These are phyloP conservation scores for Xenus cinereus DNA, from an alignment of 2,113 vertebrate genomes.

Conservation along the genomic window DNA sequence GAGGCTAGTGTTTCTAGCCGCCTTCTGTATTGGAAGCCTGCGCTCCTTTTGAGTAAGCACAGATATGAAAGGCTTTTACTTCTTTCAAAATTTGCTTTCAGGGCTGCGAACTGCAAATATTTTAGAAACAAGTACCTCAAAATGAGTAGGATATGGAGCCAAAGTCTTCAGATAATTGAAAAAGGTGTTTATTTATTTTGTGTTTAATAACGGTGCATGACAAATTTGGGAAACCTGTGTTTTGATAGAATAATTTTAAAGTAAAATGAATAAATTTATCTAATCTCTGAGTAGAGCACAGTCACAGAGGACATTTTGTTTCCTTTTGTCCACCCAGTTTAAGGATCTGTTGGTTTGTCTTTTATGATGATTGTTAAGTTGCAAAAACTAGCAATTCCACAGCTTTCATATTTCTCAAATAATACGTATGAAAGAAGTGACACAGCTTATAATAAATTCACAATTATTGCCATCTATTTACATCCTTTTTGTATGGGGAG, in stretches of 20 bases:
- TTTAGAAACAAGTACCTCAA: background rate
- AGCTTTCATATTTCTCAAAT: background rate
- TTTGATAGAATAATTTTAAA: background rate
- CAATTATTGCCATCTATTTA: background rate
- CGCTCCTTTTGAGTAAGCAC: background rate
- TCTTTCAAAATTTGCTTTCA: background rate
- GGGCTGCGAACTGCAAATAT: background rate
- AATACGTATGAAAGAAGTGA: background rate
- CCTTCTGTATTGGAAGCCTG: background rate
- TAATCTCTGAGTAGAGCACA: background rate
- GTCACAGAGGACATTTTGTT: background rate
- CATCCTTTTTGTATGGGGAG: background rate
- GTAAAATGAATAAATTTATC: background rate
- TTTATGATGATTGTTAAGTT: background rate
- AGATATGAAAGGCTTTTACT: background rate
- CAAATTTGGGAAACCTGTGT: background rate
- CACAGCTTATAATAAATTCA: background rate
- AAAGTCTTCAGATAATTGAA: background rate
- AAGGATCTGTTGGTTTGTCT: background rate
- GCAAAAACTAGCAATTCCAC: background rate
- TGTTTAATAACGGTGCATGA: background rate
- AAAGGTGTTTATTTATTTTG: background rate
- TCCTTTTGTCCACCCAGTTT: background rate
- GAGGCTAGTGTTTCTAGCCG: background rate
- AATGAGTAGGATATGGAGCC: background rate